Conservation (phyloP, 2,113 vertebrate genomes). For the Callionymus lyra region DNA sequence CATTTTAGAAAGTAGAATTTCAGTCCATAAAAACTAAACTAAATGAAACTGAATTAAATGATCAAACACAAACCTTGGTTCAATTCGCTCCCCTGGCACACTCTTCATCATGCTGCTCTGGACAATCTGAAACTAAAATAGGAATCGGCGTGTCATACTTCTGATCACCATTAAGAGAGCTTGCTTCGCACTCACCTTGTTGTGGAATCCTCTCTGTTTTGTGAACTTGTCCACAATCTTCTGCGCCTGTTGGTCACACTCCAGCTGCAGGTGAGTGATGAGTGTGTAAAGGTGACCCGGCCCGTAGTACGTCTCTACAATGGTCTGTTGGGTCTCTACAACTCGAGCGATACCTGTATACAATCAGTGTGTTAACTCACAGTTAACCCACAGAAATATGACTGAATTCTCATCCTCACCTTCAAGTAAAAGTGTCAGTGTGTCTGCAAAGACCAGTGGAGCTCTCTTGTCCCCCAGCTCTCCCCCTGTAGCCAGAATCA, state of each 20-base stretch:
- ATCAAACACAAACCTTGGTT: slow-evolving; percentile 73
- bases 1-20: slow-evolving; percentile 3
- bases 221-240: slow-evolving; percentile 92
- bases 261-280: slow-evolving; percentile 88
- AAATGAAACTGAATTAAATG: not conserved
- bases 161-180: not conserved
- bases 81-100: slow-evolving; percentile 77
- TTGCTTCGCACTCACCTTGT: slow-evolving; percentile 68
- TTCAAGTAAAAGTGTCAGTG: slow-evolving; percentile 89
- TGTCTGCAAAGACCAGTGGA: slow-evolving; percentile 87
- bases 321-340: slow-evolving; percentile 93
- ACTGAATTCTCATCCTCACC: slow-evolving; percentile 54
- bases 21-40: not conserved
- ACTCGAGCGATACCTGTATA: slow-evolving; percentile 85
- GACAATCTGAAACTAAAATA: slow-evolving; percentile 85
- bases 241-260: slow-evolving; percentile 88
- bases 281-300: slow-evolving; percentile 85
- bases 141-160: not conserved
- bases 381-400: not conserved
- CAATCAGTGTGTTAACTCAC: slow-evolving; percentile 2
- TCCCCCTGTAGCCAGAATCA: slow-evolving; percentile 78
- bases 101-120: slow-evolving; percentile 91
- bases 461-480: slow-evolving; percentile 85
- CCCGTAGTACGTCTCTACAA: slow-evolving; percentile 95
- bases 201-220: slow-evolving; percentile 85